Conservation (phyloP, 1,140 invertebrate species). For the Anthonomus grandis region DNA sequence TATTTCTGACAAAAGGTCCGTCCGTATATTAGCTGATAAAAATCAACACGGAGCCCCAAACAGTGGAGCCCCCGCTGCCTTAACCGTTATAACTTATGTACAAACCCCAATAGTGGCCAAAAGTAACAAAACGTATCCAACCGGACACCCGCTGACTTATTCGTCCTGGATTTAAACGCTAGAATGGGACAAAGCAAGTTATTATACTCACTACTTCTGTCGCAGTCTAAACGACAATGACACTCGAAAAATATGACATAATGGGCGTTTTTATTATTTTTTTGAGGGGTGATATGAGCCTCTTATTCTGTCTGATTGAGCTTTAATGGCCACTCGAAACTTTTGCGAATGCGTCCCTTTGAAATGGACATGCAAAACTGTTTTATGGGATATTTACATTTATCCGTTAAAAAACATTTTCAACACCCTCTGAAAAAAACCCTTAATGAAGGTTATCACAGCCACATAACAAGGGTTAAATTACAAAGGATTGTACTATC, state of each 20-base stretch:
- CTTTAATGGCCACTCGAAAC: conserved; percentile 5
- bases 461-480: conserved; percentile 40
- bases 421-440: conserved; percentile 26
- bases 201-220: neutral
- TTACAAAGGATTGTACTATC: conserved; percentile 38
- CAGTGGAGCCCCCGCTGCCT: conserved; percentile 10
- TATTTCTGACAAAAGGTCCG: too few relatives aligned
- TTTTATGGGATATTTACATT: neutral
- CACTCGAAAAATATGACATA: conserved; percentile 19
- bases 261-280: conserved; percentile 18
- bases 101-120: conserved; percentile 25
- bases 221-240: conserved; percentile 11
- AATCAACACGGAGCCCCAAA: conserved; percentile 9
- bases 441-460: conserved; percentile 33
- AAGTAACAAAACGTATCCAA: conserved; percentile 25
- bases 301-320: conserved; percentile 25
- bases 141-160: conserved; percentile 18
- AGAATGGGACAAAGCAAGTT: neutral
- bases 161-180: neutral
- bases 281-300: conserved; percentile 24
- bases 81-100: conserved; percentile 19
- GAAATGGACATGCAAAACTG: neutral
- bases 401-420: neutral
- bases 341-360: neutral
- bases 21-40: conserved; percentile 23